These are phyloP conservation scores for Antennarius maculatus DNA, from an alignment of 2,797 vertebrate genomes.

Conservation along the genomic window DNA sequence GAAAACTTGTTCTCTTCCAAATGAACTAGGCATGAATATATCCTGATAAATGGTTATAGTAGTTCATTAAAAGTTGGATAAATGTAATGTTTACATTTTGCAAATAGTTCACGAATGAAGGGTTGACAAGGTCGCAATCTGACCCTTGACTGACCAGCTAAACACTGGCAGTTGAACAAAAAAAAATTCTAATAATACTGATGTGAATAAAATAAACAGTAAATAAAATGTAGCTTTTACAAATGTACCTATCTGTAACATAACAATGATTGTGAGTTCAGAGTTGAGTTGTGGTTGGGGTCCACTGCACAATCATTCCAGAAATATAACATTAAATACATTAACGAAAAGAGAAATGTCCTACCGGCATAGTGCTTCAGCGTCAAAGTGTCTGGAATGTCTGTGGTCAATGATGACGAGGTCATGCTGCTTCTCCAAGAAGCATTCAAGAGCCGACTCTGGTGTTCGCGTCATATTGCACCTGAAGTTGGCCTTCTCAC, in stretches of 20 bases:
- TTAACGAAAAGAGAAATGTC: slow-evolving; percentile 31
- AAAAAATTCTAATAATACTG: too few relatives aligned
- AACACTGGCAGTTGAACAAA: too few relatives aligned
- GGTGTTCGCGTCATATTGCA: slow-evolving; percentile 88
- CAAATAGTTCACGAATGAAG: neutral
- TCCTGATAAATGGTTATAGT: neutral
- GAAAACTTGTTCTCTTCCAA: too few relatives aligned
- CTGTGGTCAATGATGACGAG: slow-evolving; percentile 97
- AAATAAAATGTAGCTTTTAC: neutral
- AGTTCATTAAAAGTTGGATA: neutral
- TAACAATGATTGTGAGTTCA: neutral
- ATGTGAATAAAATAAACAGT: neutral
- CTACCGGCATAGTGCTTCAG: slow-evolving; percentile 96
- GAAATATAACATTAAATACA: slow-evolving; percentile 2
- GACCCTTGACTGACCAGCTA: too few relatives aligned
- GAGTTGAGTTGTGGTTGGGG: neutral
- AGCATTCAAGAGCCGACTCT: slow-evolving; percentile 90
- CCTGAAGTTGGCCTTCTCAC: slow-evolving; percentile 93
- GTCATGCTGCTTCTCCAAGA: slow-evolving; percentile 94
- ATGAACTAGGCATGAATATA: too few relatives aligned
- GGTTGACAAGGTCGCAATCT: neutral
- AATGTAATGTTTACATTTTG: neutral
- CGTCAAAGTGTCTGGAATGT: slow-evolving; percentile 93
- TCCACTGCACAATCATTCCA: neutral
- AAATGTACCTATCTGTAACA: slow-evolving; percentile 1